Evolutionary conservation across 2,888 invertebrate species (phyloP).

Genomic region (Agrilus mali): DNA sequence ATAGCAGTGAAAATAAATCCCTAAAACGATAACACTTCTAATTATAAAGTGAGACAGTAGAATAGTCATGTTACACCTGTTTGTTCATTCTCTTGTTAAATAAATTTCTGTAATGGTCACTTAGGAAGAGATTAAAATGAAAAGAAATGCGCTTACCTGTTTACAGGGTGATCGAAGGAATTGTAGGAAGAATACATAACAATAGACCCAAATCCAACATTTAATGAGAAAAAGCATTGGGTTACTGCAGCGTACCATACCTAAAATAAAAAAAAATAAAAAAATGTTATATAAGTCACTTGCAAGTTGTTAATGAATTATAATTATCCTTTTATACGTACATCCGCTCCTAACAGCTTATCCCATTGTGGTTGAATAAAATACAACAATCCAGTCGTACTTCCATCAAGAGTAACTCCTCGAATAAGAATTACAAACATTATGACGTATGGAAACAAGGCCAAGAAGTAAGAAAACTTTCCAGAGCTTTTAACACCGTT

Average conservation of each 20-base stretch:
- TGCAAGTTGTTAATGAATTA: background rate
- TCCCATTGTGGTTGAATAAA: slow-evolving; percentile 71
- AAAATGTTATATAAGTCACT: slow-evolving; percentile 24
- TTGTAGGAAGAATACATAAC: slow-evolving; percentile 73
- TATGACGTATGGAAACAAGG: slow-evolving; percentile 71
- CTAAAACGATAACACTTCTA: no score
- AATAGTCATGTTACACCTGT: no score
- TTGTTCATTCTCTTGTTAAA: no score
- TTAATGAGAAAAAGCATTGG: slow-evolving; percentile 68
- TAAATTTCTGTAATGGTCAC: no score
- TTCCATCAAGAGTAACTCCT: slow-evolving; percentile 53
- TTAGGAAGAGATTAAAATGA: no score
- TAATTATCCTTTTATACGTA: slow-evolving; percentile 36
- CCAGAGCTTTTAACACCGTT: slow-evolving; percentile 68
- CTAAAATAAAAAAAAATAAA: slow-evolving; percentile 28
- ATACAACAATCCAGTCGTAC: slow-evolving; percentile 60
- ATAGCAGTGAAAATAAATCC: no score
- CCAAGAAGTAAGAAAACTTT: slow-evolving; percentile 80
- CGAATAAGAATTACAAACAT: slow-evolving; percentile 61
- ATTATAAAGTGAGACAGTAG: no score
- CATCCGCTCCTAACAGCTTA: slow-evolving; percentile 55
- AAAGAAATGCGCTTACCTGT: slow-evolving; percentile 38
- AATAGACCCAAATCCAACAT: slow-evolving; percentile 61
- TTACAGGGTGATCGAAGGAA: slow-evolving; percentile 54
- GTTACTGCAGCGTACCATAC: slow-evolving; percentile 69